Conservation (phyloP, 1,140 invertebrate genomes). For the Plectrocnemia conspersa region DNA sequence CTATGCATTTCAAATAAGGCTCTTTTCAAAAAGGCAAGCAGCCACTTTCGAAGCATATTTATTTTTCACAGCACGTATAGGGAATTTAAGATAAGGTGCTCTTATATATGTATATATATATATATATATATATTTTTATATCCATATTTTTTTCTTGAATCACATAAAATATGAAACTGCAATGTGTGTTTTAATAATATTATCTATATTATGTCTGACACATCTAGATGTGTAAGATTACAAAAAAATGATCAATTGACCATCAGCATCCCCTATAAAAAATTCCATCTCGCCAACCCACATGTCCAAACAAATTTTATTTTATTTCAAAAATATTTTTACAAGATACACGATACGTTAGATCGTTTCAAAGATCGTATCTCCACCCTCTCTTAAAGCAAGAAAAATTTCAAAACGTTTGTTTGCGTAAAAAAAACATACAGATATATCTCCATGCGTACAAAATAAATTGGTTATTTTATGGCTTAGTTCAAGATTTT, state of each 20-base stretch:
- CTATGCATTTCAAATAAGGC: slow-evolving; percentile 35
- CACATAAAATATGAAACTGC: too few relatives aligned
- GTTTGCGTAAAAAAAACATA: slow-evolving; percentile 20
- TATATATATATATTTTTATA: too few relatives aligned
- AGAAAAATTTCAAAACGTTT: slow-evolving; percentile 28
- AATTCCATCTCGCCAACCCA: background rate
- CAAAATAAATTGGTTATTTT: slow-evolving; percentile 35
- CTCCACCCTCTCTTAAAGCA: slow-evolving; percentile 17
- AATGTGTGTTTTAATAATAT: too few relatives aligned
- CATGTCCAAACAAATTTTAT: background rate
- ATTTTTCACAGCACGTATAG: background rate
- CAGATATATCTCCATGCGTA: slow-evolving; percentile 32
- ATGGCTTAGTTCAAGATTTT: slow-evolving; percentile 22
- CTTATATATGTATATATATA: too few relatives aligned
- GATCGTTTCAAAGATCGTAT: slow-evolving; percentile 26
- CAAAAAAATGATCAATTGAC: too few relatives aligned
- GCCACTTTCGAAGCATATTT: background rate
- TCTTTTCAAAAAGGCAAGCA: slow-evolving; percentile 4
- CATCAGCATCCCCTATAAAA: too few relatives aligned
- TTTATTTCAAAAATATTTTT: slow-evolving; percentile 20
- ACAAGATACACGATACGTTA: slow-evolving; percentile 10
- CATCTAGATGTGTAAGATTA: too few relatives aligned
- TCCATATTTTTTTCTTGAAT: too few relatives aligned
- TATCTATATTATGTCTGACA: too few relatives aligned
- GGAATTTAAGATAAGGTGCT: background rate